Percentiles rank a stretch among this genome's conserved stretches.
These are phyloP conservation scores for Aplodontia rufa DNA, from an alignment of 2,113 vertebrate species.

Conservation along the genomic window DNA sequence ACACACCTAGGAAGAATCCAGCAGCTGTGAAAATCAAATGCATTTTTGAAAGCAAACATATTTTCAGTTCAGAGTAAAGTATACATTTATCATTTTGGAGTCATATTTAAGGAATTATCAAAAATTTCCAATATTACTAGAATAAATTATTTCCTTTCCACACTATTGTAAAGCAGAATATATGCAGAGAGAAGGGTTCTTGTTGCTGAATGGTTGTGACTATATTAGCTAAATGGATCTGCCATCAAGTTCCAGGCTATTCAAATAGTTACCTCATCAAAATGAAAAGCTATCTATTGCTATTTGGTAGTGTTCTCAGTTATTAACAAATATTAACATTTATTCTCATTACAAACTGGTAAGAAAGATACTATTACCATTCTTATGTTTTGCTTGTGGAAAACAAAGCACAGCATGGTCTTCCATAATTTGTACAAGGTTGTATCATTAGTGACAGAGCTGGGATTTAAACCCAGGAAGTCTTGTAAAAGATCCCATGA, in stretches of 20 bases:
- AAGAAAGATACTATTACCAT: not conserved
- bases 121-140: not conserved
- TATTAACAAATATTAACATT: not conserved
- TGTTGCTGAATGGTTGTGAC: not conserved
- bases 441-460: not conserved
- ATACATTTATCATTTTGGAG: not conserved
- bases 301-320: not conserved
- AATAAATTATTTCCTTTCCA: not conserved
- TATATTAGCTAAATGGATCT: not conserved
- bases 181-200: not conserved
- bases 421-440: not conserved
- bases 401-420: not conserved
- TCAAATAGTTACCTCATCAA: not conserved
- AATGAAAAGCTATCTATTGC: not conserved
- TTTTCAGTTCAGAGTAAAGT: conserved; percentile 1
- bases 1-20: not conserved
- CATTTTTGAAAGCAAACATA: not conserved
- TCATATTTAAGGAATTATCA: not conserved
- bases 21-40: conserved; percentile 10
- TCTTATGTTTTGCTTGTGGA: not conserved
- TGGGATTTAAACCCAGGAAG: not conserved
- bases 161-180: not conserved
- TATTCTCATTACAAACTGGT: not conserved
- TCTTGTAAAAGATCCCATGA: not conserved
- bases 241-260: not conserved